A percentile compares a stretch with the other conserved stretches of the same genome.
These are phyloP conservation scores for Chelmon rostratus DNA, from an alignment of 2,797 vertebrate species.

Conservation along the genomic window DNA sequence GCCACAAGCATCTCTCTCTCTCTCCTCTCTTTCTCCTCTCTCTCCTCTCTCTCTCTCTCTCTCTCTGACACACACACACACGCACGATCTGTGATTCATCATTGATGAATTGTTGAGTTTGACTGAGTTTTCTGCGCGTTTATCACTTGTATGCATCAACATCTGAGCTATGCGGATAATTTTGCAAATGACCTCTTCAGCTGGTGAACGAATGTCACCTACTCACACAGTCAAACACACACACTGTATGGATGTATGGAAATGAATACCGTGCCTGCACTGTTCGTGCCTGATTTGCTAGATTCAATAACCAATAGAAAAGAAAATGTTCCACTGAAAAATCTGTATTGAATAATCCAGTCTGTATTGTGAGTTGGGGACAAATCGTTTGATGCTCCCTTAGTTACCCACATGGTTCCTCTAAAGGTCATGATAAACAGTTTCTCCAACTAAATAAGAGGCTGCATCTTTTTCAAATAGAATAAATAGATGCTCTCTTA, in stretches of 20 bases:
- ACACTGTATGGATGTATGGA: not conserved
- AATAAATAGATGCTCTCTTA: not conserved
- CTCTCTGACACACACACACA: not conserved
- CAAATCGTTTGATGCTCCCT: not conserved
- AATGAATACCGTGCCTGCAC: not conserved
- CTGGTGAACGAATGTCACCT: slow-evolving; percentile 8
- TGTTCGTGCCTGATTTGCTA: not conserved
- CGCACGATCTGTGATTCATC: slow-evolving; percentile 3
- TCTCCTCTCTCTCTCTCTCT: slow-evolving; percentile 3
- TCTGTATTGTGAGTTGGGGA: not conserved
- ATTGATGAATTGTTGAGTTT: slow-evolving; percentile 3
- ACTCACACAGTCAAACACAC: not conserved
- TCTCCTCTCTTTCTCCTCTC: slow-evolving; percentile 11
- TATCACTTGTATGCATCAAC: not conserved
- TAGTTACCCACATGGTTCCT: not conserved
- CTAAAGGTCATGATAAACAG: not conserved
- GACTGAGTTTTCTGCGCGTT: slow-evolving; percentile 12
- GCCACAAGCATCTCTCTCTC: slow-evolving; percentile 24
- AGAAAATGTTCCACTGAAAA: too few relatives aligned
- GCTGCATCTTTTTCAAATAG: not conserved
- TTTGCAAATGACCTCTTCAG: not conserved
- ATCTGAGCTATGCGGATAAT: not conserved
- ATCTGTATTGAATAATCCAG: not conserved
- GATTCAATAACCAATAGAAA: not conserved
- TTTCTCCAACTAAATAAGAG: not conserved